Percentiles rank a stretch among this genome's conserved stretches.
Conservation (phyloP, 2,113 vertebrate species). For the Dicentrarchus labrax region DNA sequence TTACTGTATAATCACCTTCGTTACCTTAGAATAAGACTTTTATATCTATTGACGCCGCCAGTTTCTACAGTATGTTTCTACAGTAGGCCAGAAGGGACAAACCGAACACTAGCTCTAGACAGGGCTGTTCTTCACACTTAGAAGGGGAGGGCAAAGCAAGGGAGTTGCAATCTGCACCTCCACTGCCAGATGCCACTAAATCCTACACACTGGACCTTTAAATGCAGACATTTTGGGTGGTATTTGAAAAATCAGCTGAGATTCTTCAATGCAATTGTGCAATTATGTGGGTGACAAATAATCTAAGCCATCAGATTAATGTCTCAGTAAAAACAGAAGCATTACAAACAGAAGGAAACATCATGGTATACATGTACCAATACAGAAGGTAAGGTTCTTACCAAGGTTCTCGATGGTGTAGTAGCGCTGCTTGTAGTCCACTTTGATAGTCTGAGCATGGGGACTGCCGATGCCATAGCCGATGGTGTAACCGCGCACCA, state of each 20-base stretch:
- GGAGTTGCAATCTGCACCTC: no score
- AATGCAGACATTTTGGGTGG: background rate
- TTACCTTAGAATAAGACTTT: no score
- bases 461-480: slow-evolving; percentile 97
- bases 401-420: slow-evolving; percentile 97
- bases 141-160: no score
- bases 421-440: slow-evolving; percentile 98
- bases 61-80: no score
- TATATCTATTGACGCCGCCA: no score
- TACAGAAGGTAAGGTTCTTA: slow-evolving; percentile 69
- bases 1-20: no score
- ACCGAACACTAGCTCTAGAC: no score
- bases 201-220: background rate
- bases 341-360: background rate
- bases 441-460: slow-evolving; percentile 95
- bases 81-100: no score
- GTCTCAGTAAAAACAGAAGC: background rate
- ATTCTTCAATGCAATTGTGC: background rate
- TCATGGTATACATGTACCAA: background rate
- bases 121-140: no score
- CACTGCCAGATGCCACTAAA: no score
- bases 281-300: background rate
- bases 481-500: slow-evolving; percentile 96
- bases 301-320: background rate
- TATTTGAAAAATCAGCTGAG: background rate